Evolutionary conservation across 2,113 vertebrate species (phyloP).

Genomic region (Arothron firmamentum): DNA sequence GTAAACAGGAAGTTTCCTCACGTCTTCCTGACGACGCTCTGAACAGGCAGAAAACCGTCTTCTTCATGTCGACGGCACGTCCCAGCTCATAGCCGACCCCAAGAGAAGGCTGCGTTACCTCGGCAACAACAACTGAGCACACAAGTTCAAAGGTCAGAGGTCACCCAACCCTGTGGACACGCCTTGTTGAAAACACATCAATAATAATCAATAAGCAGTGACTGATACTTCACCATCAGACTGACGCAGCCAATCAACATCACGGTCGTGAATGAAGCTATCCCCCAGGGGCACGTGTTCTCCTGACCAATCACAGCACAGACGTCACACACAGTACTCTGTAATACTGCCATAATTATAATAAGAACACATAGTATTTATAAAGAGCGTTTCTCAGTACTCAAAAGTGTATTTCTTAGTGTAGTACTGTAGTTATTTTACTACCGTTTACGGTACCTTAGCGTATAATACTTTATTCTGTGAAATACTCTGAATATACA

Average conservation of each 20-base stretch:
- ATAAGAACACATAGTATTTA: too few relatives aligned
- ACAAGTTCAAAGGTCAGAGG: conserved; percentile 12
- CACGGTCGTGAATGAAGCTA: conserved; percentile 48
- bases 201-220: background rate
- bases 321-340: conserved; percentile 1
- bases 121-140: conserved; percentile 47
- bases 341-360: too few relatives aligned
- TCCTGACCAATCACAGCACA: conserved; percentile 52
- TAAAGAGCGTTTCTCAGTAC: too few relatives aligned
- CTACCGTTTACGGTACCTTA: too few relatives aligned
- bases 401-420: background rate
- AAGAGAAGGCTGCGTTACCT: conserved; percentile 62
- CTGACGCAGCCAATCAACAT: conserved; percentile 49
- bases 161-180: background rate
- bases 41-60: conserved; percentile 57
- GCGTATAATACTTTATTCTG: too few relatives aligned
- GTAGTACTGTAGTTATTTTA: too few relatives aligned
- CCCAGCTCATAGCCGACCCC: conserved; percentile 64
- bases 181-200: accelerated
- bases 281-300: conserved; percentile 20
- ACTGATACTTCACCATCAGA: conserved; percentile 38
- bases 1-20: conserved; percentile 34
- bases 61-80: conserved; percentile 44
- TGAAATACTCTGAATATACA: too few relatives aligned
- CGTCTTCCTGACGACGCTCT: conserved; percentile 46